Evolutionary conservation across 2,888 invertebrate genomes (phyloP).

Genomic region (Ametastegia equiseti): DNA sequence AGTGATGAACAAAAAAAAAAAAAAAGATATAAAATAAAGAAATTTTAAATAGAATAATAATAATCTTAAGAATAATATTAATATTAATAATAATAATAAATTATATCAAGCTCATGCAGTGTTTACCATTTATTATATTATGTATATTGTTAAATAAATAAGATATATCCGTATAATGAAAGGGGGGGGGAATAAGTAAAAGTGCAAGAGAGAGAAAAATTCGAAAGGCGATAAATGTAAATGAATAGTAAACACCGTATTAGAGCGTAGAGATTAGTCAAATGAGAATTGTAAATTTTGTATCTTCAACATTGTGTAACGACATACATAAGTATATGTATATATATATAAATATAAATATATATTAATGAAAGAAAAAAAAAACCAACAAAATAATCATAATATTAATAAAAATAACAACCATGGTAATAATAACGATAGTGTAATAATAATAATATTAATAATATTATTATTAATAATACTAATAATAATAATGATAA

Average conservation of each 20-base stretch:
- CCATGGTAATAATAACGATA: slow-evolving; percentile 17
- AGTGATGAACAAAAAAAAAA: slow-evolving; percentile 57
- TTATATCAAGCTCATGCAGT: slow-evolving; percentile 54
- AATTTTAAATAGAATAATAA: neutral
- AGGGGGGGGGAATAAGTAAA: neutral
- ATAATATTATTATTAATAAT: slow-evolving; percentile 25
- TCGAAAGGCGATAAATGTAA: slow-evolving; percentile 3
- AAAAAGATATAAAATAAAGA: neutral
- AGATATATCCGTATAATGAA: slow-evolving; percentile 2
- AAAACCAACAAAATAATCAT: neutral
- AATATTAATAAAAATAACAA: slow-evolving; percentile 22
- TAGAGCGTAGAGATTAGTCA: slow-evolving; percentile 44
- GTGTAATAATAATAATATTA: slow-evolving; percentile 19
- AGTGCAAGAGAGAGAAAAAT: neutral
- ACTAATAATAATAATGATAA: neutral
- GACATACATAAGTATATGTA: slow-evolving; percentile 58
- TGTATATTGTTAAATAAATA: neutral
- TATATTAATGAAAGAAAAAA: neutral
- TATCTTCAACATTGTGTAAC: slow-evolving; percentile 72
- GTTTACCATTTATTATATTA: slow-evolving; percentile 27
- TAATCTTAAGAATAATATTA: slow-evolving; percentile 54
- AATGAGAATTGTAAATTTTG: slow-evolving; percentile 69
- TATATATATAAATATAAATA: neutral
- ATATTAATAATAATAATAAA: slow-evolving; percentile 56
- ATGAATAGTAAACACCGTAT: slow-evolving; percentile 21